Base-by-base conservation (phyloP, 2,113 vertebrate species). In the Oenanthe oenanthe region DNA sequence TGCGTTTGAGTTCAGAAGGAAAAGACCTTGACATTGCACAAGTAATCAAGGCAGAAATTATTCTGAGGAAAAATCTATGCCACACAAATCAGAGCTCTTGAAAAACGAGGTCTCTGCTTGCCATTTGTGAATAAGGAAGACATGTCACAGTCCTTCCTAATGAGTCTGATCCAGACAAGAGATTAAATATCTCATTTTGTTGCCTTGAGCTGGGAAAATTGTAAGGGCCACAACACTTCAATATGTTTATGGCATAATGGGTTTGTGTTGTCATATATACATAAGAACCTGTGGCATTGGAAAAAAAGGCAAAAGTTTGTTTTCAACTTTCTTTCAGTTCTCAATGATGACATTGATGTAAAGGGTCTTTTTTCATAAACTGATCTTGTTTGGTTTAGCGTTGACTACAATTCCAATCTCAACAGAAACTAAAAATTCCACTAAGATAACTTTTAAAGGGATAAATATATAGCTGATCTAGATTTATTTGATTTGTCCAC, bases 31-130 rank as follows among this genome's bases (percentile, higher is more conserved):
- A 82, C 62, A 21, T 34, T 79, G 54, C 24, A 75, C 48, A 68
- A 45, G 73, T 50, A 92, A 95, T 50, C 58, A 81, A 81, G 78
- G 71, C 75, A 94, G 38, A 94, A 45, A 82, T 73, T 93, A 84
- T 92, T 91, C 89, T 78, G 72, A 91, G 53, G 57, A 89, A 21
- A 53, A 67, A 80, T 73, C 67, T 53, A 81, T 58, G 63, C 72
- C 87, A 36, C 38, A 53, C 48, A 92, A 88, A 86, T 92, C 94
- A 89, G 42, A 79, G 47, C 50, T 81, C 71, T 81, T 92, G 62
- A 54, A 61, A 95, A 96, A 93, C 34, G 82, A 89, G 48, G 58
- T 85, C n/a, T 94, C 85, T 85, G 66, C 53, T 84, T 85, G 48
- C 60, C 43, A 57, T 77, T 95, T 84, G 48, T 93, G 70, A 94